A percentile compares a stretch with the other conserved stretches of the same genome.
Evolutionary conservation across 2,113 vertebrate genomes (phyloP).

Genomic region (Pelecanus crispus): DNA sequence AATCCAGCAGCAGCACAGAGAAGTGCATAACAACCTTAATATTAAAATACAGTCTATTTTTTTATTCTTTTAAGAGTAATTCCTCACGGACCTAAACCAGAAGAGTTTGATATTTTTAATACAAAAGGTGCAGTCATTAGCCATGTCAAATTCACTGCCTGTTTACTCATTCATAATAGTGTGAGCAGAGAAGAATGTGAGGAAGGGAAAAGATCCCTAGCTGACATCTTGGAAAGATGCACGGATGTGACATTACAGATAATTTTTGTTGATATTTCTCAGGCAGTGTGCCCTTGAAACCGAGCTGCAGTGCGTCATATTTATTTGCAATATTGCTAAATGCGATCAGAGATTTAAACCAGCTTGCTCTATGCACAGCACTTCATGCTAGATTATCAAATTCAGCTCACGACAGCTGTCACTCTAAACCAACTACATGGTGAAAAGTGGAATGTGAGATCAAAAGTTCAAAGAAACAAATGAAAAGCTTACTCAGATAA

Average conservation of each 20-base stretch:
- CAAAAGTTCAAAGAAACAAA: conserved; percentile 68
- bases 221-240: background rate
- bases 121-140: background rate
- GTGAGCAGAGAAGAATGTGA: background rate
- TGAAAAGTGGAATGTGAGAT: background rate
- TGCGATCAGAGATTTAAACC: background rate
- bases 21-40: background rate
- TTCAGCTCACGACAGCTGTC: background rate
- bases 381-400: background rate
- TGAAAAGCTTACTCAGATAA: conserved; percentile 81
- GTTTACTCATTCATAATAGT: background rate
- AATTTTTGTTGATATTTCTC: background rate
- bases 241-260: background rate
- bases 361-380: background rate
- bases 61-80: background rate
- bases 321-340: background rate
- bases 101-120: background rate
- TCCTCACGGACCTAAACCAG: background rate
- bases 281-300: background rate
- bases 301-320: accelerated
- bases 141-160: background rate
- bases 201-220: background rate
- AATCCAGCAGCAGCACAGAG: background rate
- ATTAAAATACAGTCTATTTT: background rate
- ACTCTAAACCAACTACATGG: background rate